A percentile compares a stretch with the other conserved stretches of the same genome.
Conservation (phyloP, 2,888 invertebrate genomes). For the Lucinisca nassula region DNA sequence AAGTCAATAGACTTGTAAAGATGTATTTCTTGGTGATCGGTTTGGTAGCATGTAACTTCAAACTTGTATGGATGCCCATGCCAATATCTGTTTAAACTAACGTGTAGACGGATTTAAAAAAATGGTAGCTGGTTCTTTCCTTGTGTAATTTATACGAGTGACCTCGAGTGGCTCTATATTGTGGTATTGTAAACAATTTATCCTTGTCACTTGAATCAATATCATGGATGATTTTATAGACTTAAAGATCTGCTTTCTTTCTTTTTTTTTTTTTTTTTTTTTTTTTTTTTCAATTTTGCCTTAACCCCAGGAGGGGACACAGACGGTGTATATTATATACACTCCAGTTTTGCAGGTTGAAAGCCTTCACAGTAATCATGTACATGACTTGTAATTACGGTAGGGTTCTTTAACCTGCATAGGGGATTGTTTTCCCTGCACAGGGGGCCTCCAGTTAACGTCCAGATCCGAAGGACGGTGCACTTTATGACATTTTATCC, state of each 20-base stretch:
- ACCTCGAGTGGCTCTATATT: neutral
- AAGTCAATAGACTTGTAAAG: neutral
- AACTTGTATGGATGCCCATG: neutral
- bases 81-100: neutral
- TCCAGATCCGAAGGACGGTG: too few relatives aligned
- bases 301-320: too few relatives aligned
- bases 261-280: too few relatives aligned
- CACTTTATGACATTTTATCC: too few relatives aligned
- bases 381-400: too few relatives aligned
- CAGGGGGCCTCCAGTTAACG: too few relatives aligned
- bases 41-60: neutral
- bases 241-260: slow-evolving; percentile 12
- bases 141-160: neutral
- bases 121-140: neutral
- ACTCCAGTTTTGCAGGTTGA: too few relatives aligned
- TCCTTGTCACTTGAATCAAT: neutral
- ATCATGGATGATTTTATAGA: slow-evolving; percentile 19
- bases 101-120: neutral
- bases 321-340: too few relatives aligned
- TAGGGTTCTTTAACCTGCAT: too few relatives aligned
- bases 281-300: too few relatives aligned
- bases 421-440: too few relatives aligned
- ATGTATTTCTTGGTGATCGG: neutral
- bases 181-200: neutral
- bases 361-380: too few relatives aligned